Base-by-base conservation (phyloP, 2,888 invertebrate genomes). In the Drosophila meridiana region DNA sequence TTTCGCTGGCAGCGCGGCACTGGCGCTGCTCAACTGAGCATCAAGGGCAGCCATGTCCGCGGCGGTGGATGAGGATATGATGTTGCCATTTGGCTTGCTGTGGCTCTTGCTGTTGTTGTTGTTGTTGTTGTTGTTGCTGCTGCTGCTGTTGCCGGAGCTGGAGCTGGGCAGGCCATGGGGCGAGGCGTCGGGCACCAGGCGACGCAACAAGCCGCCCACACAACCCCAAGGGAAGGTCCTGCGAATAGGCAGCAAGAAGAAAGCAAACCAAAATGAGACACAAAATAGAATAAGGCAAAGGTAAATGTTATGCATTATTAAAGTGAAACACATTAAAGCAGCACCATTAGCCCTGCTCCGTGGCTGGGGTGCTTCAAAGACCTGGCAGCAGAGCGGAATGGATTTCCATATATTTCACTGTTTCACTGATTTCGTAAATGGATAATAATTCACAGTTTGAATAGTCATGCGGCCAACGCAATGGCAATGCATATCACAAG, bases 191-290 rank as follows among this genome's bases (percentile, higher is more conserved):
- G 95, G 95, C 20, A 97, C 95, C 32, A 97, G 87, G 11, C 95
- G 94, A 59, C 95, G 94, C 75, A 97, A 93, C 78, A 96, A 93
- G 88, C 96, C 95, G 3, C 95, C 94, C 66, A 94, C 93, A 76
- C 96, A 96, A 20, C 94, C 93, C 96, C 96, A 96, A 20, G 97
- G 97, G 74, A 97, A 94, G 59, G 96, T 80, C 95, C 97, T 97
- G 93, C 94, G 93, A 69, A 45, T 67, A 65, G 42, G 57, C 57
- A 67, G 65, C 2, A n/a, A 32, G n/a, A 32, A 50, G 3, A 6
- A 34, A 34, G n/a, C 7, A 57, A 48, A 32, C 45, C 20, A n/a
- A 50, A 40, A 59, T 42, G 40, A 63, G 59, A 60, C 60, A 60
- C 50, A 6, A 42, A 43, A 55, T 11, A 45, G 55, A 59, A 42